Conservation (phyloP, 2,797 vertebrate species). For the Leuciscus waleckii region DNA sequence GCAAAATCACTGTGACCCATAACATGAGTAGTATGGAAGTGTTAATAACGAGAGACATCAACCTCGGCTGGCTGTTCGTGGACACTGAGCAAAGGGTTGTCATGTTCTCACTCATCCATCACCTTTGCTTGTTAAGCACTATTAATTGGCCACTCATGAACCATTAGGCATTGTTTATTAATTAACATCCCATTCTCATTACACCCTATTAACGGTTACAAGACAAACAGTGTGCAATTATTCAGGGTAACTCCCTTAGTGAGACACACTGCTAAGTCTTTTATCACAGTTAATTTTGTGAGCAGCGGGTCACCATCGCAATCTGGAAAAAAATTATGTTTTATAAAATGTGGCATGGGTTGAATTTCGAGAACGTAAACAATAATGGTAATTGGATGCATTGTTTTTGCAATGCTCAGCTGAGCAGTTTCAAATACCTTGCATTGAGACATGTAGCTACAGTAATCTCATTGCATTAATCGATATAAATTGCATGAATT, state of each 20-base stretch:
- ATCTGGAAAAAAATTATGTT: background rate
- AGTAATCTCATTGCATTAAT: conserved; percentile 52
- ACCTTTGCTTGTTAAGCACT: conserved; percentile 69
- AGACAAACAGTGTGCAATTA: conserved; percentile 73
- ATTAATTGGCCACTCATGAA: conserved; percentile 76
- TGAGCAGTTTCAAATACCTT: conserved; percentile 42
- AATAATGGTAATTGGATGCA: conserved; percentile 20
- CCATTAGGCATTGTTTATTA: conserved; percentile 73
- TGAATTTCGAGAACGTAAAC: background rate
- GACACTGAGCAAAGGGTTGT: conserved; percentile 61
- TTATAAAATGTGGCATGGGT: background rate
- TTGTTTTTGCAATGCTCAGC: conserved; percentile 26
- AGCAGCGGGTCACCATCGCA: background rate
- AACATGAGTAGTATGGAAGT: background rate
- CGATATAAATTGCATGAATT: conserved; percentile 49
- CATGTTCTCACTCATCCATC: conserved; percentile 64
- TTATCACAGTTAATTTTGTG: background rate
- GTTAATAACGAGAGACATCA: conserved; percentile 12
- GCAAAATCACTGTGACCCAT: no score
- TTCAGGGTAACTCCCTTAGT: conserved; percentile 63
- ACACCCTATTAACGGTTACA: conserved; percentile 67
- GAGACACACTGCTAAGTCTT: conserved; percentile 46
- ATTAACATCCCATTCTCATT: conserved; percentile 75
- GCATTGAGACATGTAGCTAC: conserved; percentile 35
- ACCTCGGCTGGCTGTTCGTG: conserved; percentile 49